Percentiles rank a stretch among this genome's conserved stretches.
These are phyloP conservation scores for Holacanthus passer DNA, from an alignment of 2,113 vertebrate genomes.

Conservation along the genomic window DNA sequence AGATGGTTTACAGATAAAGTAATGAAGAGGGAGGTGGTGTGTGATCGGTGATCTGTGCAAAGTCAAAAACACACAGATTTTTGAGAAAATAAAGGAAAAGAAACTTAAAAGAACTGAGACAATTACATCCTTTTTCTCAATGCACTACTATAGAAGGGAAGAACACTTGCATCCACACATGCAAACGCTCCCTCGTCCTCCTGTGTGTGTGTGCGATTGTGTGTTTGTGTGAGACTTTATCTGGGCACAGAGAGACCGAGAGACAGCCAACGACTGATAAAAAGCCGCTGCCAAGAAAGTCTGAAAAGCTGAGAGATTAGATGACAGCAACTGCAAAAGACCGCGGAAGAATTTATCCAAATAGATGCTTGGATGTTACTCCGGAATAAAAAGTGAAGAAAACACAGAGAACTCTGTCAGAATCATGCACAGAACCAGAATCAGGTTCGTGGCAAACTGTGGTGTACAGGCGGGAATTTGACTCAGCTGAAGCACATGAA, in stretches of 20 bases:
- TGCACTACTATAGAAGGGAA: not conserved
- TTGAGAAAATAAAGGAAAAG: not conserved
- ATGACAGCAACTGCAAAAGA: slow-evolving; percentile 68
- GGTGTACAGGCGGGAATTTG: not conserved
- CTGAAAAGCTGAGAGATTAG: slow-evolving; percentile 63
- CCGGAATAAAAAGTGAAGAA: slow-evolving; percentile 45
- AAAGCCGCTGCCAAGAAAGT: slow-evolving; percentile 58
- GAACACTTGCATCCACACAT: not conserved
- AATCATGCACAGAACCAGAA: not conserved
- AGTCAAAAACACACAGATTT: not conserved
- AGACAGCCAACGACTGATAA: slow-evolving; percentile 62
- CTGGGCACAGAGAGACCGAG: slow-evolving; percentile 41
- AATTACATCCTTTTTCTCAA: not conserved
- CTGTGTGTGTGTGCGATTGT: slow-evolving; percentile 12
- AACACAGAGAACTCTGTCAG: slow-evolving; percentile 15
- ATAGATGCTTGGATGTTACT: slow-evolving; percentile 34
- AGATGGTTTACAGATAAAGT: not conserved
- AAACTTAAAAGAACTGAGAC: slow-evolving; percentile 2
- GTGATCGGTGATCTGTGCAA: not conserved
- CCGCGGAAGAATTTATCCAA: slow-evolving; percentile 53
- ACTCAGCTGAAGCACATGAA: slow-evolving; percentile 1
- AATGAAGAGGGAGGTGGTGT: not conserved
- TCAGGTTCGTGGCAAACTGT: not conserved
- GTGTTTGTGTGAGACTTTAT: slow-evolving; percentile 47
- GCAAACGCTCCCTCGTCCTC: not conserved